Conservation (phyloP, 2,113 vertebrate species). For the Eurypyga helias region DNA sequence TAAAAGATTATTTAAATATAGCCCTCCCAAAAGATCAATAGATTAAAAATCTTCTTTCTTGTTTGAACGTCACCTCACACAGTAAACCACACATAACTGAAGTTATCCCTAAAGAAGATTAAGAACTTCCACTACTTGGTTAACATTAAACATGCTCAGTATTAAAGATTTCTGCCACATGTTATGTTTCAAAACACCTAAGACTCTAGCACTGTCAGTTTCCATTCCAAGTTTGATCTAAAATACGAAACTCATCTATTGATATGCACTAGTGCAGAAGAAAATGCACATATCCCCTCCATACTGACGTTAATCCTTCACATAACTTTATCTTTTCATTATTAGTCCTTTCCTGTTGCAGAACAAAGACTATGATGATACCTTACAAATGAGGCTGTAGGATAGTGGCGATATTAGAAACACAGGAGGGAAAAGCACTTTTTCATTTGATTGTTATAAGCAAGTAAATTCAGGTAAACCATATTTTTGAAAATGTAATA, state of each 20-base stretch:
- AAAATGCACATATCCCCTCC: not conserved
- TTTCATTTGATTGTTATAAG: not conserved
- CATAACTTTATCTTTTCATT: not conserved
- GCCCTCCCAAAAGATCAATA: not conserved
- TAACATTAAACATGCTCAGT: not conserved
- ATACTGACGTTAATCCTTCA: not conserved
- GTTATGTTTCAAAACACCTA: not conserved
- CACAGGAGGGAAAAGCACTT: not conserved
- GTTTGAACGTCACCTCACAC: not conserved
- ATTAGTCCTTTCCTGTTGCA: not conserved
- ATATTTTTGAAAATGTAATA: not conserved
- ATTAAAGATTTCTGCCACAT: not conserved
- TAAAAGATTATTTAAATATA: not conserved
- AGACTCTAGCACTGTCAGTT: not conserved
- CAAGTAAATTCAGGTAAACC: not conserved
- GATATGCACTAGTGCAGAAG: not conserved
- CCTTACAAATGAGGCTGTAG: not conserved
- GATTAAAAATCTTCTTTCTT: not conserved
- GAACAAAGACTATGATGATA: not conserved
- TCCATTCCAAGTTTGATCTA: not conserved
- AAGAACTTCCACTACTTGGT: not conserved
- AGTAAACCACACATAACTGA: not conserved
- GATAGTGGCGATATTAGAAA: not conserved
- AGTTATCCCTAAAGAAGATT: not conserved
- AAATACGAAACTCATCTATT: not conserved